These are phyloP conservation scores for Coregonus clupeaformis DNA, from an alignment of 2,113 vertebrate genomes.

Conservation along the genomic window DNA sequence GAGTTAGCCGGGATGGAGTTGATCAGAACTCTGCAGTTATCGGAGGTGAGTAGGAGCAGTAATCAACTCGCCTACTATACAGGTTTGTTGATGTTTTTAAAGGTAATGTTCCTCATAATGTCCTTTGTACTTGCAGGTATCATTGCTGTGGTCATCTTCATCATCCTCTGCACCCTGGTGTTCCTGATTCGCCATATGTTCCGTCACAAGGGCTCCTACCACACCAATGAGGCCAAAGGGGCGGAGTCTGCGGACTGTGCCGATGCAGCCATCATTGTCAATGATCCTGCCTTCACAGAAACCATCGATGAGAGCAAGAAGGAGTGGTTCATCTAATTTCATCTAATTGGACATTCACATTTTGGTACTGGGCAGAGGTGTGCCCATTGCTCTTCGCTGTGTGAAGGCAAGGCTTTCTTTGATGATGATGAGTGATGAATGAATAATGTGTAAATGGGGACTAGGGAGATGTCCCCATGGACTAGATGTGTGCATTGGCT, in stretches of 20 bases:
- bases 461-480: constrained; percentile 6
- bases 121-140: constrained; percentile 73
- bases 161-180: constrained; percentile 89
- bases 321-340: constrained; percentile 97
- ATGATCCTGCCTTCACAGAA: constrained; percentile 98
- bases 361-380: background rate
- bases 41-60: constrained; percentile 77
- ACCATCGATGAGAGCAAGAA: constrained; percentile 99
- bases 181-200: constrained; percentile 96
- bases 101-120: background rate
- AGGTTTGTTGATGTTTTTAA: no score
- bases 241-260: constrained; percentile 93
- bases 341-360: constrained; percentile 60
- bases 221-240: constrained; percentile 97
- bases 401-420: constrained; percentile 20
- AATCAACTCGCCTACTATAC: no score
- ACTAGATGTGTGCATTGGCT: constrained; percentile 55
- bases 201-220: constrained; percentile 97
- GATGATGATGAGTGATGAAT: constrained; percentile 70
- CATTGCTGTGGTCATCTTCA: constrained; percentile 92
- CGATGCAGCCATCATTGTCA: constrained; percentile 94
- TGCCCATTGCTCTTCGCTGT: constrained; percentile 9
- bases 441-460: constrained; percentile 37
- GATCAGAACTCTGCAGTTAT: constrained; percentile 93
- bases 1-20: constrained; percentile 78